Evolutionary conservation across 2,797 vertebrate species (phyloP), one percentile per base, ranked within the genome.

Genomic region (Sebastes vulpes): DNA sequence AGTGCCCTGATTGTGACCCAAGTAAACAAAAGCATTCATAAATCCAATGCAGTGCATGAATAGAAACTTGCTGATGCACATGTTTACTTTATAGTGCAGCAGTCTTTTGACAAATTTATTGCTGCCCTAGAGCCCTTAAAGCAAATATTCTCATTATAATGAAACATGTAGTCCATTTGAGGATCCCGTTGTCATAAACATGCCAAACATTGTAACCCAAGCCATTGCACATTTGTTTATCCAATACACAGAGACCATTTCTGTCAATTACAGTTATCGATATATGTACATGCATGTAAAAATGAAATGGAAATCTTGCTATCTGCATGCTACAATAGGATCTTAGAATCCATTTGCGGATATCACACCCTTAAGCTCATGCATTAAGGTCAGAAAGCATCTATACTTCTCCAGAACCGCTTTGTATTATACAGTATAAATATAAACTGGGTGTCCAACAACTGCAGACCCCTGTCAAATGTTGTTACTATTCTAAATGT

Each of bases 41-140:
- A 83, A 89, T 82, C 50, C 52, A 74, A 12, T 70, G 66, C 38
- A 35, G 72, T 68, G 60, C 52, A 73, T 77, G 50, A 58, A 83
- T 72, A 78, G 75, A 84, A 84, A 56, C 46, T 70, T 75, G 79
- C 85, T 75, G 84, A 91, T 83, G 72, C 61, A 60, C 58, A 57
- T 76, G 63, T 85, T 90, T 79, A 75, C 61, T 78, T 77, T 74
- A 42, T 42, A 65, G 35, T 75, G 65, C 58, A 60, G 42, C 28
- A 72, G 53, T 57, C 50, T 81, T 90, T 81, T 67, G 54, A 63
- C 52, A 58, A 74, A 91, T 75, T 82, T 60, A 88, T 72, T 57
- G 48, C 46, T 42, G 25, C 56, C 77, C 85, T 46, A 68, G 25
- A 60, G 25, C 50, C 79, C 88, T 52, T 74, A 38, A 57, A 86